Percentiles rank a stretch among this genome's conserved stretches.
These are phyloP conservation scores for Percina caprodes DNA, from an alignment of 2,113 vertebrate species.

Conservation along the genomic window DNA sequence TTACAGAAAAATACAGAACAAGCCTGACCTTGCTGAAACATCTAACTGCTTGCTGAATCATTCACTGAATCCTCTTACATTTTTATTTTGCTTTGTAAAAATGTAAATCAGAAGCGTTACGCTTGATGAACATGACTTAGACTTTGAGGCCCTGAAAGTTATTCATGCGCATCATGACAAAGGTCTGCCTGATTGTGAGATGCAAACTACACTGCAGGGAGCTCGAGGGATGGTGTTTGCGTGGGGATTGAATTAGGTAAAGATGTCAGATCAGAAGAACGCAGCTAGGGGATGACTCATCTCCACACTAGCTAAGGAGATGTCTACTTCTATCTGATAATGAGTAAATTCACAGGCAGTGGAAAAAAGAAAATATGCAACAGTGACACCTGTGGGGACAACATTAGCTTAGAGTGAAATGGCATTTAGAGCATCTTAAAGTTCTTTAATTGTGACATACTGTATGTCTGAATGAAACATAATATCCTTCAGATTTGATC, in stretches of 20 bases:
- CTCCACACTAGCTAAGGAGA: conserved; percentile 55
- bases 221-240: conserved; percentile 49
- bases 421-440: not conserved
- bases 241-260: conserved; percentile 55
- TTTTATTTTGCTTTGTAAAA: conserved; percentile 49
- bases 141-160: conserved; percentile 52
- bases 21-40: not conserved
- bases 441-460: conserved; percentile 3
- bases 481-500: conserved; percentile 6
- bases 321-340: conserved; percentile 59
- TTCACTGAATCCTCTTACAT: conserved; percentile 22
- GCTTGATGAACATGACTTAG: conserved; percentile 54
- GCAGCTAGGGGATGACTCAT: conserved; percentile 52
- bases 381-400: conserved; percentile 35
- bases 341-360: conserved; percentile 59
- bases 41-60: conserved; percentile 32
- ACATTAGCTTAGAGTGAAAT: conserved; percentile 1
- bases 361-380: conserved; percentile 22
- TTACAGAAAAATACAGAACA: conserved; percentile 26
- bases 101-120: conserved; percentile 49
- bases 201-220: conserved; percentile 50
- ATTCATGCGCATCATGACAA: conserved; percentile 62
- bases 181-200: conserved; percentile 64
- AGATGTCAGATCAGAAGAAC: conserved; percentile 61
- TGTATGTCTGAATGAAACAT: not conserved